phyloP scores from a whole-genome alignment of 2,113 vertebrate species.

The Machaerirhynchus nigripectus region DNA sequence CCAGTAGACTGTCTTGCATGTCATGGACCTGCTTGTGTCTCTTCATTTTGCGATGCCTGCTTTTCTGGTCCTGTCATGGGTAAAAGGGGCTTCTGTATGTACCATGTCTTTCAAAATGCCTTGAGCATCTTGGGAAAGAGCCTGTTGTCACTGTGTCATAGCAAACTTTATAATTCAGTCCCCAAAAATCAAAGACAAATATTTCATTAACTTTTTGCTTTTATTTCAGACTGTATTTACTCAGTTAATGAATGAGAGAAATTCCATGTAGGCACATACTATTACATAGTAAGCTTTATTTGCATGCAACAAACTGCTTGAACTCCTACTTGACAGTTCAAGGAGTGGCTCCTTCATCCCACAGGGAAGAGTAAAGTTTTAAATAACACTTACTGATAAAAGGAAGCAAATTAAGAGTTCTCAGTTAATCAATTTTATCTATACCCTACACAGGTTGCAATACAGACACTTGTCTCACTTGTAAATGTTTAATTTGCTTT shows the following conservation, averaged over 20 bases:
- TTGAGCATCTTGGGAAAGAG: not conserved
- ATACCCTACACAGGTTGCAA: not conserved
- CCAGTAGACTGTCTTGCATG: not conserved
- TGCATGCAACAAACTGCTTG: not conserved
- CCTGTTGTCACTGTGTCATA: not conserved
- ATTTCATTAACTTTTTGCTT: not conserved
- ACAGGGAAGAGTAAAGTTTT: not conserved
- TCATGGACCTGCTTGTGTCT: not conserved
- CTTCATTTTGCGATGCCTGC: not conserved
- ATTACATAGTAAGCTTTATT: not conserved
- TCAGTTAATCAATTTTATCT: not conserved
- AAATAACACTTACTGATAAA: not conserved
- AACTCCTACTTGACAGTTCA: not conserved
- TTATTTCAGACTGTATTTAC: not conserved
- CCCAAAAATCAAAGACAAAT: not conserved
- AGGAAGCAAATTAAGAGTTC: not conserved
- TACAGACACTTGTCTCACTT: not conserved
- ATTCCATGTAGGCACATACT: not conserved
- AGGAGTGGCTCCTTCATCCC: not conserved
- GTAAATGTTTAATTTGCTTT: not conserved
- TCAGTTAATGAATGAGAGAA: not conserved
- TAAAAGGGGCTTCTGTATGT: not conserved
- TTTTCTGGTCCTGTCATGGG: not conserved
- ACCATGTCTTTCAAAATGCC: not conserved
- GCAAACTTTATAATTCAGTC: not conserved